These are phyloP conservation scores for Chelonia mydas DNA, from an alignment of 2,797 vertebrate genomes.

Conservation along the genomic window DNA sequence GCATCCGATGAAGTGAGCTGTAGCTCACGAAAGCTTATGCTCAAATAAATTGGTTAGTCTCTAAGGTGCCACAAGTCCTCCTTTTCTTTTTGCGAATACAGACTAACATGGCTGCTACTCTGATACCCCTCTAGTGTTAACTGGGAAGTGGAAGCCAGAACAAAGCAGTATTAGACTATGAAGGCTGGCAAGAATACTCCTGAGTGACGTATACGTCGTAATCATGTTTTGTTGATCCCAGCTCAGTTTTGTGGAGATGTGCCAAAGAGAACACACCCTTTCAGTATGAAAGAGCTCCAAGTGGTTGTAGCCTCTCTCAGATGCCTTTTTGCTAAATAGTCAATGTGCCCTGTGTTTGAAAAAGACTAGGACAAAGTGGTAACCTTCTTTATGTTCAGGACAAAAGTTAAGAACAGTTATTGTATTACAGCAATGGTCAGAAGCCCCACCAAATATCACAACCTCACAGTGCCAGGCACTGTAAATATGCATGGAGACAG, in stretches of 20 bases:
- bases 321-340: rapidly evolving
- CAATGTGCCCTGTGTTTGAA: not conserved
- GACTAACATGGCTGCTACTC: too few relatives aligned
- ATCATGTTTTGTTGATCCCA: not conserved
- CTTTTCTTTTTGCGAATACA: too few relatives aligned
- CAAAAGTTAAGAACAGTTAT: not conserved
- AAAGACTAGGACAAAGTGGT: not conserved
- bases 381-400: not conserved
- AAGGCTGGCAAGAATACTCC: not conserved
- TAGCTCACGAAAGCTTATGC: too few relatives aligned
- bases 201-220: not conserved
- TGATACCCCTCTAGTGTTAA: too few relatives aligned
- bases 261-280: not conserved
- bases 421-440: not conserved
- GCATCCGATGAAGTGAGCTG: too few relatives aligned
- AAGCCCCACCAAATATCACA: not conserved
- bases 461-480: not conserved
- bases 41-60: too few relatives aligned
- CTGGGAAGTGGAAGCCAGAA: not conserved
- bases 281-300: not conserved
- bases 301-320: not conserved
- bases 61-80: too few relatives aligned
- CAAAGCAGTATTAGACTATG: not conserved
- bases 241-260: not conserved
- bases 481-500: too few relatives aligned